Evolutionary conservation across 2,888 invertebrate species (phyloP).

Genomic region (Eupithecia pulchellata): DNA sequence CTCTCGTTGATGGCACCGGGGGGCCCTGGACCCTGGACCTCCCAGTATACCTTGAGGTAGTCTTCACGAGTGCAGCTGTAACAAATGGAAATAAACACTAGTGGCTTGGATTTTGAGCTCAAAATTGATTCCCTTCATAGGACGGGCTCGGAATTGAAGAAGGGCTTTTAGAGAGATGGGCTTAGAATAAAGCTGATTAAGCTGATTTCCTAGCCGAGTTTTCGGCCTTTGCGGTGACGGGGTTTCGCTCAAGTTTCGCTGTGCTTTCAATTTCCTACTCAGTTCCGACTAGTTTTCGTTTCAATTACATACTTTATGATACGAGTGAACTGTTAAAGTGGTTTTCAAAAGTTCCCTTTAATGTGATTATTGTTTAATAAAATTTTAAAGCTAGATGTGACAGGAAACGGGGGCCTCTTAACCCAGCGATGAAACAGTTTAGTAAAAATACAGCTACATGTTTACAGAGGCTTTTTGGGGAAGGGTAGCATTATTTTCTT

Average conservation of each 20-base stretch:
- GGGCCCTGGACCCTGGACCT: slow-evolving; percentile 89
- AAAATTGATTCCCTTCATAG: not conserved
- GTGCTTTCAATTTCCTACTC: not conserved
- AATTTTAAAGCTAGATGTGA: no score
- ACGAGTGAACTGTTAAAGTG: slow-evolving; percentile 24
- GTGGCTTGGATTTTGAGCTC: not conserved
- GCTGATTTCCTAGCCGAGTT: no score
- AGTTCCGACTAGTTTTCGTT: slow-evolving; percentile 7
- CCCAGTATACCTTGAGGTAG: slow-evolving; percentile 92
- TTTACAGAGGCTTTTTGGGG: no score
- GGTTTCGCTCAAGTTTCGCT: no score
- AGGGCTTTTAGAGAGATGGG: not conserved
- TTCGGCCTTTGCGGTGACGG: no score
- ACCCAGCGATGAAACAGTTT: no score
- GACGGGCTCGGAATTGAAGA: not conserved
- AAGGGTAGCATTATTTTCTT: no score
- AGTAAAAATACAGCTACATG: no score
- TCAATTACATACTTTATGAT: slow-evolving; percentile 27
- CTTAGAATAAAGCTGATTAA: not conserved
- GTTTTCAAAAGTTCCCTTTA: slow-evolving; percentile 18
- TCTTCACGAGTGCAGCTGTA: slow-evolving; percentile 91
- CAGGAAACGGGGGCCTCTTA: no score
- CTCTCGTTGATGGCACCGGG: slow-evolving; percentile 90
- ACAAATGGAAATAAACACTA: slow-evolving; percentile 55
- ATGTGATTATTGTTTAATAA: no score